These are phyloP conservation scores for Phyllotreta cruciferae DNA, from an alignment of 2,888 invertebrate genomes.

Conservation along the genomic window DNA sequence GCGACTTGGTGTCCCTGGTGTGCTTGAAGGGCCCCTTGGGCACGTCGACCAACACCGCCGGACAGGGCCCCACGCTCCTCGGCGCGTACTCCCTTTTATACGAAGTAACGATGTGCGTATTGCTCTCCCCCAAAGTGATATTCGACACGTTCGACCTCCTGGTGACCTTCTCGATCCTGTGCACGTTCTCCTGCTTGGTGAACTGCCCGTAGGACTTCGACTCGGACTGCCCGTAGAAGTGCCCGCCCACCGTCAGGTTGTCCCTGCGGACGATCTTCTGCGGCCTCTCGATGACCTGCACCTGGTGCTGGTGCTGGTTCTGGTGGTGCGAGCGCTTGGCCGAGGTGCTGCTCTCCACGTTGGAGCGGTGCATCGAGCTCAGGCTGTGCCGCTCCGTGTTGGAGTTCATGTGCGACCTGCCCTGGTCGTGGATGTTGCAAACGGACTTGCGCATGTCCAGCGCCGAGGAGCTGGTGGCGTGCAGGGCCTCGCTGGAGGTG, in stretches of 20 bases:
- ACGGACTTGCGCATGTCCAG: constrained; percentile 83
- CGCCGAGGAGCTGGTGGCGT: constrained; percentile 76
- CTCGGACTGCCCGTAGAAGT: constrained; percentile 77
- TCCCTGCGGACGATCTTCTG: constrained; percentile 69
- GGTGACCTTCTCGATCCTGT: constrained; percentile 67
- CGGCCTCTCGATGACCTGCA: constrained; percentile 66
- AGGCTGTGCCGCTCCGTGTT: constrained; percentile 78
- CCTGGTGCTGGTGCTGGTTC: constrained; percentile 63
- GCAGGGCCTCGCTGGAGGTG: constrained; percentile 74
- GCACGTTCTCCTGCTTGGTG: constrained; percentile 61
- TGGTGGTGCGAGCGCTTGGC: constrained; percentile 63
- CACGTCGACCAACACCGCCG: constrained; percentile 78
- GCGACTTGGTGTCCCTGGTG: constrained; percentile 82
- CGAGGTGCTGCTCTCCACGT: constrained; percentile 62
- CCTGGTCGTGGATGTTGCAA: constrained; percentile 77
- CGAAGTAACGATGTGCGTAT: constrained; percentile 66
- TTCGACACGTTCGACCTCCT: constrained; percentile 76
- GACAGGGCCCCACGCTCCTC: constrained; percentile 77
- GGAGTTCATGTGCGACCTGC: constrained; percentile 71
- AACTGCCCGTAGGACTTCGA: constrained; percentile 75
- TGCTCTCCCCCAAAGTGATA: constrained; percentile 76
- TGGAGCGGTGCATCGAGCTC: constrained; percentile 79
- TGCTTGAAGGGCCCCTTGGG: constrained; percentile 82
- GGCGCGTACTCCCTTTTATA: constrained; percentile 82
- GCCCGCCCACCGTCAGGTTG: constrained; percentile 75